These are phyloP conservation scores for Catharus minimus DNA, from an alignment of 2,113 vertebrate genomes.

Conservation along the genomic window DNA sequence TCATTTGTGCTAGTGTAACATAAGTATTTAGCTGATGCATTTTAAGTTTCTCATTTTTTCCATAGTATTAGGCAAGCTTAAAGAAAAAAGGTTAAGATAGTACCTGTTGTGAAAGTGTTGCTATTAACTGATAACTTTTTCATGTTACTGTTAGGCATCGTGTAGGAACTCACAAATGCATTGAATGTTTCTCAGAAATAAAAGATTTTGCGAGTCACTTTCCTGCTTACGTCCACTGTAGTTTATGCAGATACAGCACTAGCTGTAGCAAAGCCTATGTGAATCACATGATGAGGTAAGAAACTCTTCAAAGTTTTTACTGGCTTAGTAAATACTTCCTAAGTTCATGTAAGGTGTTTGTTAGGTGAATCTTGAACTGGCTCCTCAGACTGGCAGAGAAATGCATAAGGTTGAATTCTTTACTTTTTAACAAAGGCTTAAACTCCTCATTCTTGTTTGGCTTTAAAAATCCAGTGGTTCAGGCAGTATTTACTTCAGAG, in stretches of 20 bases:
- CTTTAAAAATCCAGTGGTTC: neutral
- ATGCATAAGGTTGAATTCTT: neutral
- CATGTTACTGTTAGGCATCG: slow-evolving; percentile 64
- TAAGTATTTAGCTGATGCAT: neutral
- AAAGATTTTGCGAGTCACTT: slow-evolving; percentile 90
- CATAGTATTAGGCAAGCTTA: neutral
- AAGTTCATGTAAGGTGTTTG: neutral
- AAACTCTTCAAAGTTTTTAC: neutral
- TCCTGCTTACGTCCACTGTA: slow-evolving; percentile 85
- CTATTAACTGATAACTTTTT: neutral
- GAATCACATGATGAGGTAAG: slow-evolving; percentile 94
- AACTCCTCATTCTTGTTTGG: neutral
- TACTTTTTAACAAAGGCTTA: neutral
- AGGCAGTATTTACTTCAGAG: neutral
- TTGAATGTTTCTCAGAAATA: slow-evolving; percentile 86
- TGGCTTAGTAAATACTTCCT: neutral
- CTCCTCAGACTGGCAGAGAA: neutral
- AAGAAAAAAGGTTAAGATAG: neutral
- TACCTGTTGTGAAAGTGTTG: neutral
- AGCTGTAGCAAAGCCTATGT: slow-evolving; percentile 92
- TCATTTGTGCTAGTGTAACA: neutral
- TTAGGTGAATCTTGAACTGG: neutral
- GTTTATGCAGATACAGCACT: slow-evolving; percentile 90
- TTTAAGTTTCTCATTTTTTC: neutral
- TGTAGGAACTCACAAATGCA: slow-evolving; percentile 82